Conservation (phyloP, 2,888 invertebrate genomes). For the Patella ulyssiponensis region DNA sequence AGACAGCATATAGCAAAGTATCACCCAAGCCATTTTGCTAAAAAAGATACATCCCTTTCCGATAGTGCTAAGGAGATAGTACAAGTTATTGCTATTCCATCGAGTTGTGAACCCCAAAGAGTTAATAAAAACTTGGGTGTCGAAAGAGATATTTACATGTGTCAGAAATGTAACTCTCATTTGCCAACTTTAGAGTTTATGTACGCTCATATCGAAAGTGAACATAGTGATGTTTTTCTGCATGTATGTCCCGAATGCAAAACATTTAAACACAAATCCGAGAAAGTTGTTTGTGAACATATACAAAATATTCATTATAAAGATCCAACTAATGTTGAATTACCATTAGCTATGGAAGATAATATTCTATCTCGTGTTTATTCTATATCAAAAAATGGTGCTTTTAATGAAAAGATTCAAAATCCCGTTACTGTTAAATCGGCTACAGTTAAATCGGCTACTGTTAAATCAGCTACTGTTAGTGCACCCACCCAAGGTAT, state of each 20-base stretch:
- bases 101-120: constrained; percentile 45
- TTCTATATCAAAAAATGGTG: constrained; percentile 33
- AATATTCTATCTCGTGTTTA: constrained; percentile 44
- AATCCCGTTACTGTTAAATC: not conserved
- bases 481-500: not conserved
- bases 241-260: constrained; percentile 56
- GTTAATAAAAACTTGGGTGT: constrained; percentile 48
- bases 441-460: not conserved
- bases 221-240: constrained; percentile 59
- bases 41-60: constrained; percentile 60
- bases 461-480: not conserved
- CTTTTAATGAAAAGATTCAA: constrained; percentile 28
- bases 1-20: constrained; percentile 54
- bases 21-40: constrained; percentile 55
- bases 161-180: constrained; percentile 57
- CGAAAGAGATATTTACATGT: constrained; percentile 63
- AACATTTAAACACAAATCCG: constrained; percentile 50
- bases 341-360: constrained; percentile 53
- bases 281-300: constrained; percentile 45
- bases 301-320: constrained; percentile 40
- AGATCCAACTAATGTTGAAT: constrained; percentile 39
- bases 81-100: constrained; percentile 47
- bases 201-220: constrained; percentile 54
- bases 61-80: constrained; percentile 58
- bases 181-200: constrained; percentile 57